Percentiles rank a stretch among this genome's conserved stretches.
Evolutionary conservation across 2,888 invertebrate species (phyloP).

Genomic region (Phlogophora meticulosa): DNA sequence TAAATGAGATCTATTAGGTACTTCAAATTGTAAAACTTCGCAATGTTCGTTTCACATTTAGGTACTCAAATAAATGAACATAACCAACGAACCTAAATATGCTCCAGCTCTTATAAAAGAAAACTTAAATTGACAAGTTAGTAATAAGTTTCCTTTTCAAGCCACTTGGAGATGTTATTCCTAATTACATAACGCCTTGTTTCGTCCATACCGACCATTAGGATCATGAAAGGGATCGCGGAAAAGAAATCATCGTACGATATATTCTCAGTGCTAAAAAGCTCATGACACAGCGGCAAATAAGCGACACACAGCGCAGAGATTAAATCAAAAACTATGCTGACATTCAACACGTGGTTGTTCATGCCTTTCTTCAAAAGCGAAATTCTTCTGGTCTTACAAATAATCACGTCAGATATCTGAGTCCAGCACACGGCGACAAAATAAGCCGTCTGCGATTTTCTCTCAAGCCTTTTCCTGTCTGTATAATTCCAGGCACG

Average conservation of each 20-base stretch:
- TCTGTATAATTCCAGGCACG: constrained; percentile 94
- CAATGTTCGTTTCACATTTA: background rate
- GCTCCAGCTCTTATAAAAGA: background rate
- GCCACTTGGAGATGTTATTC: constrained; percentile 92
- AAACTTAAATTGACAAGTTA: constrained; percentile 70
- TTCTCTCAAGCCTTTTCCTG: constrained; percentile 93
- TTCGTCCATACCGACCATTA: constrained; percentile 95
- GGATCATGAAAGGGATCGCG: constrained; percentile 93
- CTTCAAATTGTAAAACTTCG: too few relatives aligned
- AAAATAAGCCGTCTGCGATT: constrained; percentile 95
- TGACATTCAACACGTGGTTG: constrained; percentile 92
- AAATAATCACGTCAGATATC: constrained; percentile 94
- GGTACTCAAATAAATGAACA: background rate
- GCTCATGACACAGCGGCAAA: constrained; percentile 92
- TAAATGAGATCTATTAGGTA: too few relatives aligned
- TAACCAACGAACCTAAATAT: constrained; percentile 17
- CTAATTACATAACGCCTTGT: constrained; percentile 93
- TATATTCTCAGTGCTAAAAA: constrained; percentile 93
- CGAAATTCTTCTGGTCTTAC: constrained; percentile 94
- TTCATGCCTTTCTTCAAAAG: constrained; percentile 94
- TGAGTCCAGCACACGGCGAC: constrained; percentile 95
- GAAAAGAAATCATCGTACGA: constrained; percentile 93
- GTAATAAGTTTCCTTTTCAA: constrained; percentile 95
- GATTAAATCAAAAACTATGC: constrained; percentile 92
- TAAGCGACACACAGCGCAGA: constrained; percentile 93